Evolutionary conservation across 2,113 vertebrate species (phyloP).

Genomic region (Scophthalmus maximus): DNA sequence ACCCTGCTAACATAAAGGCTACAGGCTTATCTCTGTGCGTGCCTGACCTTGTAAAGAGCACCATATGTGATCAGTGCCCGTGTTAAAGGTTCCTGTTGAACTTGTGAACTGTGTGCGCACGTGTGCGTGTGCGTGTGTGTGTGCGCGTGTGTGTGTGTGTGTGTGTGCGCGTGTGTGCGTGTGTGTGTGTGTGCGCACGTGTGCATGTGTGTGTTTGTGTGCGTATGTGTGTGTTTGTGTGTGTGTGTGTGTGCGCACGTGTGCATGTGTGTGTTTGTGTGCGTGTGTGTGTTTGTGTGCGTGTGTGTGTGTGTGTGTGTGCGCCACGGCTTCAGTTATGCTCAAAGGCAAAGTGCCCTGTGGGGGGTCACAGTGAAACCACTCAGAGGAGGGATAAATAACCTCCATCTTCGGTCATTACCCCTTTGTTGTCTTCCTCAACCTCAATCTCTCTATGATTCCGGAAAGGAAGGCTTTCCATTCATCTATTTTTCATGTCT

Average conservation of each 20-base stretch:
- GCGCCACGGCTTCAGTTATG: constrained; percentile 8
- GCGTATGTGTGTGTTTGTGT: no score
- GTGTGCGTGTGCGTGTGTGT: constrained; percentile 2
- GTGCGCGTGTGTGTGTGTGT: constrained; percentile 11
- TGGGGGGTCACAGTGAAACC: constrained; percentile 56
- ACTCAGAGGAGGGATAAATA: constrained; percentile 69
- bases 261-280: constrained; percentile 2
- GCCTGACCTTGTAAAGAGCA: constrained; percentile 55
- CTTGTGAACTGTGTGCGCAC: constrained; percentile 45
- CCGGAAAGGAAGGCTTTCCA: constrained; percentile 58
- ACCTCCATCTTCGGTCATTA: constrained; percentile 61
- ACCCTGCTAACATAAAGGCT: constrained; percentile 38
- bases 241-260: constrained; percentile 9
- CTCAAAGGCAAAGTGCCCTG: constrained; percentile 44
- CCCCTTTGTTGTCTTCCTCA: constrained; percentile 61
- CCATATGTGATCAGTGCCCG: constrained; percentile 57
- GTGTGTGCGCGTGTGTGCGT: constrained; percentile 2
- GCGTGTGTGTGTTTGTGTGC: background rate
- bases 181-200: constrained; percentile 9
- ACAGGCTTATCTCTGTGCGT: constrained; percentile 13
- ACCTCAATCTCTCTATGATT: constrained; percentile 43
- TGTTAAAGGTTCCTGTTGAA: constrained; percentile 64
- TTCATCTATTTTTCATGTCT: constrained; percentile 79
- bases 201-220: constrained; percentile 1
- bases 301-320: constrained; percentile 8